Base-by-base conservation (phyloP, 2,888 invertebrate genomes). In the Ashinkailepas kermadecensis region DNA sequence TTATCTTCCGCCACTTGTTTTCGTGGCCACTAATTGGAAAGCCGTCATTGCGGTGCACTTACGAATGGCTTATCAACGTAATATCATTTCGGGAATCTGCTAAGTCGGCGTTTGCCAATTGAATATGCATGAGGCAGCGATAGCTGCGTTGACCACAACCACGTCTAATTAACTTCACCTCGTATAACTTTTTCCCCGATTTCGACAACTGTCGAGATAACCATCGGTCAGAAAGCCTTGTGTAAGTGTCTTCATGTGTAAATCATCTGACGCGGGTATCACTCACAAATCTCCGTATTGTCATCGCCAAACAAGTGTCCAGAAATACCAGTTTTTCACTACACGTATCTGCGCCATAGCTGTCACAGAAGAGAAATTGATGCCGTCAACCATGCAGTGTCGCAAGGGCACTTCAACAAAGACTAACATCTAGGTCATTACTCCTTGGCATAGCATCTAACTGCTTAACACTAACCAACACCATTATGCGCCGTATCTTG, bases 201-300 rank as follows among this genome's bases (percentile, higher is more conserved):
- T 54, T 39, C 70, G 70, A 70, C 54, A 70, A 39, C 25, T n/a
- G 54, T 15, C 70, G 15, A 6, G 70, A 39, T 70, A 54, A 39
- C 8, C n/a, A 39, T 67, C 67, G 25, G 67, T 12, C 25, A 21
- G 67, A 23, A 18, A 70, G 70, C 39, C 8, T 11, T 54, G 70
- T 70, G 70, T 70, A 70, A 70, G 70, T 70, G 70, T 70, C 70
- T 70, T 70, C 70, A 70, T 54, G 70, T 70, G 70, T 70, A 70
- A 70, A 70, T 70, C 70, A 70, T 70, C 25, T 25, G 12, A 13
- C 13, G 18, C 25, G 7, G 11, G 10, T 54, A 70, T 70, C 70
- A 11, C 54, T 25, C 18, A 0, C 8, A 18, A n/a, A 70, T 70
- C 70, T 25, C 18, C 18, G 54, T 15, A 70, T 10, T 18, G 54